phyloP scores from a whole-genome alignment of 2,797 vertebrate genomes.

The Helostoma temminkii region DNA sequence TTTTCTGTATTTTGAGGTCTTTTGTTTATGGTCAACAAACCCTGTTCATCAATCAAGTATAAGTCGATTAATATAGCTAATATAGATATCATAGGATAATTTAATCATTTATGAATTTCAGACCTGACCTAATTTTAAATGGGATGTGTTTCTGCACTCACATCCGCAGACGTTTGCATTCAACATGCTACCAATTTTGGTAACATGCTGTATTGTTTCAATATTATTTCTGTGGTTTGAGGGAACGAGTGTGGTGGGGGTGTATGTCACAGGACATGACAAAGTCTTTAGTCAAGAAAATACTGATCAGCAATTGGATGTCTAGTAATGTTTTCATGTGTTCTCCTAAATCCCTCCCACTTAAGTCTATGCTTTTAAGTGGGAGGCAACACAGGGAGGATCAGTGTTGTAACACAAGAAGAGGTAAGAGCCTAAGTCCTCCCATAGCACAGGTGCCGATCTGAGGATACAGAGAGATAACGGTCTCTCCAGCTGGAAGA shows the following conservation, averaged over 20 bases:
- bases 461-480: constrained; percentile 16
- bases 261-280: constrained; percentile 68
- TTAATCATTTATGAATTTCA: neutral
- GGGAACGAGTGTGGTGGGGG: neutral
- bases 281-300: constrained; percentile 16
- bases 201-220: neutral
- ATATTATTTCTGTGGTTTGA: neutral
- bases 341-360: constrained; percentile 58
- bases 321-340: constrained; percentile 10
- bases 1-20: too few relatives aligned
- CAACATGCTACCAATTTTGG: constrained; percentile 58
- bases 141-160: neutral
- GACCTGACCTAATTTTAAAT: neutral
- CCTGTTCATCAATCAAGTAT: neutral
- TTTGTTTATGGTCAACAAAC: neutral
- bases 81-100: too few relatives aligned
- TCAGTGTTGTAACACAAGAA: constrained; percentile 27
- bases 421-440: constrained; percentile 15
- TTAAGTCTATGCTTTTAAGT: constrained; percentile 47
- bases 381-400: constrained; percentile 1
- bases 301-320: constrained; percentile 11
- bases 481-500: constrained; percentile 8
- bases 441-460: constrained; percentile 12
- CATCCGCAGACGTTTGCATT: neutral
- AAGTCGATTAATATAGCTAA: too few relatives aligned